Evolutionary conservation across 2,888 invertebrate genomes (phyloP).

Genomic region (Meganola albula): DNA sequence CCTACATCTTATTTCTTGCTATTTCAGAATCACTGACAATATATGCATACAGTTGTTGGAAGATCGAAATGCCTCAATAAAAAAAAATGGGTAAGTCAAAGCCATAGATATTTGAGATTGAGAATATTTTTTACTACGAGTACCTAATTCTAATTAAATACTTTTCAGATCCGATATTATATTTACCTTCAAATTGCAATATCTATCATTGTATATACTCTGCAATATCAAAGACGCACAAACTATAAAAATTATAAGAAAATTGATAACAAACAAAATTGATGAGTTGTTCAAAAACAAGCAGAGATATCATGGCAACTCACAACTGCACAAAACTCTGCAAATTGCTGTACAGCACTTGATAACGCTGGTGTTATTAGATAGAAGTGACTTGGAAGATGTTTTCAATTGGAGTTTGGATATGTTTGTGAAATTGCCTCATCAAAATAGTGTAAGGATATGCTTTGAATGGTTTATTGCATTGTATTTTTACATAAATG

Average conservation of each 20-base stretch:
- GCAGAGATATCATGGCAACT: slow-evolving; percentile 63
- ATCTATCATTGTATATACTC: slow-evolving; percentile 38
- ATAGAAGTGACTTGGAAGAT: slow-evolving; percentile 26
- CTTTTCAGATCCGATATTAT: slow-evolving; percentile 44
- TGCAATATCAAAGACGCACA: slow-evolving; percentile 39
- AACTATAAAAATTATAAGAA: slow-evolving; percentile 34
- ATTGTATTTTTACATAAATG: slow-evolving; percentile 49
- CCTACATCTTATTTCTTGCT: background rate
- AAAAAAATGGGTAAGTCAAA: slow-evolving; percentile 35
- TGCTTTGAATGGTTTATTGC: slow-evolving; percentile 63
- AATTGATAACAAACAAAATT: slow-evolving; percentile 46
- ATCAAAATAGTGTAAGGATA: slow-evolving; percentile 56
- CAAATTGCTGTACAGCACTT: slow-evolving; percentile 53
- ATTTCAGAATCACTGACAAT: slow-evolving; percentile 56
- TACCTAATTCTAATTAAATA: background rate
- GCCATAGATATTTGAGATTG: background rate
- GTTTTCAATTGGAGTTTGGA: slow-evolving; percentile 48
- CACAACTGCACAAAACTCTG: slow-evolving; percentile 52
- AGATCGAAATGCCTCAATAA: slow-evolving; percentile 30
- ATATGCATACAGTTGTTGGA: slow-evolving; percentile 42
- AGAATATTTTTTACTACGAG: too few species aligned
- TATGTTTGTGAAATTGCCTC: slow-evolving; percentile 53
- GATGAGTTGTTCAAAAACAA: slow-evolving; percentile 51
- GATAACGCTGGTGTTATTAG: slow-evolving; percentile 40
- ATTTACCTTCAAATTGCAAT: slow-evolving; percentile 54